Percentiles rank a stretch among this genome's conserved stretches.
Conservation (phyloP, 2,113 vertebrate species). For the Thinocorus orbignyianus region DNA sequence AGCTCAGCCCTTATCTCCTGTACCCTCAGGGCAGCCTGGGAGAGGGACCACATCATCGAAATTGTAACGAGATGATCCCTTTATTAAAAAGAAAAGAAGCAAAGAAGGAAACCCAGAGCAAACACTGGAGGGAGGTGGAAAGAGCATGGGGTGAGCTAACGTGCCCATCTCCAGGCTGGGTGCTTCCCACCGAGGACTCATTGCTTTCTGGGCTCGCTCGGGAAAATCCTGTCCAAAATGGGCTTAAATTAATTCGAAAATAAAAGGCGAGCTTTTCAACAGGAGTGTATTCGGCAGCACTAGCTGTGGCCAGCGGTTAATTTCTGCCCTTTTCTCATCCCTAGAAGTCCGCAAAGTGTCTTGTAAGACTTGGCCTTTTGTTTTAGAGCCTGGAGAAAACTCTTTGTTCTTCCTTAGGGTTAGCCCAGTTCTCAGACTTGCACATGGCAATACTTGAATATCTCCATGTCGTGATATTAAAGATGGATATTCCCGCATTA, state of each 20-base stretch:
- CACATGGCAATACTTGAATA: constrained; percentile 83
- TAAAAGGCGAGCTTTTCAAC: constrained; percentile 50
- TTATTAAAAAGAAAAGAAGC: background rate
- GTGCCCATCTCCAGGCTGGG: background rate
- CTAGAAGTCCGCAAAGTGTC: constrained; percentile 69
- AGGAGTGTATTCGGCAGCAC: background rate
- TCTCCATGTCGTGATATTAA: constrained; percentile 84
- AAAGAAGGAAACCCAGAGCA: background rate
- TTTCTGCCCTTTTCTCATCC: constrained; percentile 70
- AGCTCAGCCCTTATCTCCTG: constrained; percentile 48
- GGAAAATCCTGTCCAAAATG: background rate
- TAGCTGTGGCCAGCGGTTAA: constrained; percentile 68
- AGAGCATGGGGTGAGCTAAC: background rate
- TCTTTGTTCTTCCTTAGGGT: constrained; percentile 81
- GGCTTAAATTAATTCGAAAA: constrained; percentile 43
- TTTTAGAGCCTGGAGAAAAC: constrained; percentile 74
- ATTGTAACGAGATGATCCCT: background rate
- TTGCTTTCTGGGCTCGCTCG: background rate
- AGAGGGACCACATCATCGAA: background rate
- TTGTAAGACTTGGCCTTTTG: constrained; percentile 75
- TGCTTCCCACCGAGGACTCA: background rate
- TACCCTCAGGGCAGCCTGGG: constrained; percentile 38
- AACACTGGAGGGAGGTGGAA: background rate
- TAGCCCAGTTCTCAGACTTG: constrained; percentile 81
- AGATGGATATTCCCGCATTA: constrained; percentile 88